Evolutionary conservation across 2,113 vertebrate species (phyloP).

Genomic region (Arvicanthis niloticus): DNA sequence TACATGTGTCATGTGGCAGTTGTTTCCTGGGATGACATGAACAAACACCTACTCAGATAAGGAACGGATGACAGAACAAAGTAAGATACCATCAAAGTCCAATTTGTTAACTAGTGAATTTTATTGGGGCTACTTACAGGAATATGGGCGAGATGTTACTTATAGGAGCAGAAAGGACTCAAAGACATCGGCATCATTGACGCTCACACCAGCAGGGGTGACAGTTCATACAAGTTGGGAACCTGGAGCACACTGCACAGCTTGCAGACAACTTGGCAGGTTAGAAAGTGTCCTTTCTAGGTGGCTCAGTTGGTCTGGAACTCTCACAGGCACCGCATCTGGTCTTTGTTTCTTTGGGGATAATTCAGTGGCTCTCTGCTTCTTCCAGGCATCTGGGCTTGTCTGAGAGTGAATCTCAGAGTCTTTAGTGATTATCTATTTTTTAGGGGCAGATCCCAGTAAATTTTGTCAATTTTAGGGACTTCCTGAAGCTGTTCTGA

Average conservation of each 20-base stretch:
- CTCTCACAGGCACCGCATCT: too few relatives aligned
- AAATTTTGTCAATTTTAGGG: background rate
- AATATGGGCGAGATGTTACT: background rate
- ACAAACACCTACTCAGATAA: background rate
- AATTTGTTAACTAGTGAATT: background rate
- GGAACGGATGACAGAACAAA: background rate
- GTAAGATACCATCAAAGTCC: background rate
- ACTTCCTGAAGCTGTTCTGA: background rate
- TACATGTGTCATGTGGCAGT: background rate
- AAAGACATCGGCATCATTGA: background rate
- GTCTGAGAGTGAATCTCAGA: background rate
- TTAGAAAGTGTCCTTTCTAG: background rate
- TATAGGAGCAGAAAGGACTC: background rate
- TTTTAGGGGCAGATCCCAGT: background rate
- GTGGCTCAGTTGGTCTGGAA: background rate
- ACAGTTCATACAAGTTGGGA: background rate
- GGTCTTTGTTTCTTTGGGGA: background rate
- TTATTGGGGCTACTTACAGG: background rate
- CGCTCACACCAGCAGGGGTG: background rate
- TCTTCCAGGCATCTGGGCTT: background rate
- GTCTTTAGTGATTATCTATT: background rate
- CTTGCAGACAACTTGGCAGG: background rate
- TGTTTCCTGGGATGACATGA: background rate
- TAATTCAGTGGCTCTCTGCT: background rate
- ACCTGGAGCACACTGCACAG: too few relatives aligned